A percentile compares a stretch with the other conserved stretches of the same genome.
Evolutionary conservation across 2,797 vertebrate species (phyloP).

Genomic region (Bradypus variegatus): DNA sequence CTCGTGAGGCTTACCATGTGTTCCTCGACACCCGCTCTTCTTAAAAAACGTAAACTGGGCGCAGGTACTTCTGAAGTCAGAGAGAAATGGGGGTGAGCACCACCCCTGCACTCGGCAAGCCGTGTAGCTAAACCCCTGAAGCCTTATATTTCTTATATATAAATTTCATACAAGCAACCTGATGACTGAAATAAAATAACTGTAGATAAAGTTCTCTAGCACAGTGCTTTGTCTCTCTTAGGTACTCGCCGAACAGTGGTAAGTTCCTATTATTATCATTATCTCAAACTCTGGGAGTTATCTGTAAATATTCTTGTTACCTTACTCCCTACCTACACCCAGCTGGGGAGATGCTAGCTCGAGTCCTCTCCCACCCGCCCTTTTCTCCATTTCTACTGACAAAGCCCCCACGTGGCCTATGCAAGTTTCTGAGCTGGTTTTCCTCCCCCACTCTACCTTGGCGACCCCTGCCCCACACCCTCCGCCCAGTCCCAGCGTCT

Average conservation of each 20-base stretch:
- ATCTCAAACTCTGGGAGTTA: not conserved
- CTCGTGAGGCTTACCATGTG: not conserved
- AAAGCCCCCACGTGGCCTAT: not conserved
- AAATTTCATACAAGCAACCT: not conserved
- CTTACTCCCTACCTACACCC: not conserved
- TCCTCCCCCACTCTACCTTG: too few species aligned
- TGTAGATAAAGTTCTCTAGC: not conserved
- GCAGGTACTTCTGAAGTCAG: not conserved
- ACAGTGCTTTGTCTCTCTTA: not conserved
- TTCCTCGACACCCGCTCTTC: not conserved
- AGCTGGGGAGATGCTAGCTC: not conserved
- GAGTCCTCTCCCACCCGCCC: not conserved
- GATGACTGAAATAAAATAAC: not conserved
- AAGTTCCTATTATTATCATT: rapidly evolving
- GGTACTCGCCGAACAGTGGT: too few species aligned
- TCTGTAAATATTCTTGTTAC: not conserved
- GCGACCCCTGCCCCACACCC: too few species aligned
- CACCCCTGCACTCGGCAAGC: not conserved
- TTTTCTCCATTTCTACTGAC: not conserved
- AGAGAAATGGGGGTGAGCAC: not conserved
- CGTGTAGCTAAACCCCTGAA: not conserved
- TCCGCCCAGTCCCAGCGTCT: too few species aligned
- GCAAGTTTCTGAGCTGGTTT: not conserved
- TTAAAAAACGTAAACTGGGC: slow-evolving; percentile 1
- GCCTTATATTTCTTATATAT: not conserved